phyloP scores from a whole-genome alignment of 1,140 invertebrate genomes.

The Theocolax elegans region DNA sequence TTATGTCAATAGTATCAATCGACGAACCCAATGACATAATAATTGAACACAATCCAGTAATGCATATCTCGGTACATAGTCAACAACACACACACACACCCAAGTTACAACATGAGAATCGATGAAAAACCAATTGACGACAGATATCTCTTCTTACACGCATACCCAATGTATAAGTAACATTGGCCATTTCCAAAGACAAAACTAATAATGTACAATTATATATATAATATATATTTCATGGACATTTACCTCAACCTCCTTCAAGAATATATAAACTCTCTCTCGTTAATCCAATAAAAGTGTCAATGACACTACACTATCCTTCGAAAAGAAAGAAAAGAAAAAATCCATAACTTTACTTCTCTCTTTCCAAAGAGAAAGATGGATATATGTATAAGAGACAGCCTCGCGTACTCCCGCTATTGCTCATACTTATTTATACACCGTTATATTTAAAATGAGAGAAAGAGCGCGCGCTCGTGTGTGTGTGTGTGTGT shows the following conservation, averaged over 20 bases:
- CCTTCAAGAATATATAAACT: too few relatives aligned
- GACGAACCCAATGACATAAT: constrained; percentile 22
- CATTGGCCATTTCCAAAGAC: too few relatives aligned
- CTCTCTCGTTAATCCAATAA: constrained; percentile 12
- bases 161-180: too few relatives aligned
- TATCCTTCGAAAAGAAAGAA: neutral
- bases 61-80: constrained; percentile 5
- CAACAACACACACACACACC: too few relatives aligned
- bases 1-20: too few relatives aligned
- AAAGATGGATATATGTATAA: constrained; percentile 4
- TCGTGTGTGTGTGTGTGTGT: too few relatives aligned
- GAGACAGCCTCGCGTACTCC: constrained; percentile 61
- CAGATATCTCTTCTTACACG: too few relatives aligned
- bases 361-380: too few relatives aligned
- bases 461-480: constrained; percentile 60
- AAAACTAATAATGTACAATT: too few relatives aligned
- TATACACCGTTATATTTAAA: constrained; percentile 69
- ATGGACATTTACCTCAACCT: too few relatives aligned
- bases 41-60: constrained; percentile 29
- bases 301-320: too few relatives aligned
- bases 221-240: neutral
- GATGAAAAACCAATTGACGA: constrained; percentile 13
- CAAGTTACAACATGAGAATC: constrained; percentile 18
- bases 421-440: constrained; percentile 70
- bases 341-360: constrained; percentile 9